phyloP scores from a whole-genome alignment of 2,113 vertebrate genomes.

The Anoplopoma fimbria region DNA sequence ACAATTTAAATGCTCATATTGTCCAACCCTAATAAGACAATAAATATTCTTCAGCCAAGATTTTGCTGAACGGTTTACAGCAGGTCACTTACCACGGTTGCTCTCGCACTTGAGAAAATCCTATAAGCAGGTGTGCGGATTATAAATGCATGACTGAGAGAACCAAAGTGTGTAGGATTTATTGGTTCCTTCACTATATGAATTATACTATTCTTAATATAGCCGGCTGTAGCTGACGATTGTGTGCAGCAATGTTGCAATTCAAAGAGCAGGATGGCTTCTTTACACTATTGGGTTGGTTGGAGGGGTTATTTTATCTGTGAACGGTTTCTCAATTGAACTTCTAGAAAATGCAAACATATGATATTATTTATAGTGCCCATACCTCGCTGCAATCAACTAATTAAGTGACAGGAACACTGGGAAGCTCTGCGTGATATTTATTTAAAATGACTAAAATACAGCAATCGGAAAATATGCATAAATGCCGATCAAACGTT shows the following conservation, averaged over 20 bases:
- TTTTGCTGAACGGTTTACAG: background rate
- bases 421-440: too few relatives aligned
- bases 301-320: background rate
- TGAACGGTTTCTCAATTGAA: background rate
- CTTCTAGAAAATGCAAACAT: background rate
- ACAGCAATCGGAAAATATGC: too few relatives aligned
- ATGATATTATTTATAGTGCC: too few relatives aligned
- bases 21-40: background rate
- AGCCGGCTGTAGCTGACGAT: background rate
- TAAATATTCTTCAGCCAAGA: background rate
- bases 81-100: background rate
- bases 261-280: background rate
- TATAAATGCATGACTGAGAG: background rate
- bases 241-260: background rate
- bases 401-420: too few relatives aligned
- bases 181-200: background rate
- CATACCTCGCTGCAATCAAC: too few relatives aligned
- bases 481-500: too few relatives aligned
- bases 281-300: background rate
- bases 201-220: background rate
- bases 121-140: background rate
- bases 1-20: background rate
- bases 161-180: background rate
- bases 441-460: too few relatives aligned
- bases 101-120: background rate